Evolutionary conservation across 2,888 invertebrate species (phyloP).

Genomic region (Taphrorychus bicolor): DNA sequence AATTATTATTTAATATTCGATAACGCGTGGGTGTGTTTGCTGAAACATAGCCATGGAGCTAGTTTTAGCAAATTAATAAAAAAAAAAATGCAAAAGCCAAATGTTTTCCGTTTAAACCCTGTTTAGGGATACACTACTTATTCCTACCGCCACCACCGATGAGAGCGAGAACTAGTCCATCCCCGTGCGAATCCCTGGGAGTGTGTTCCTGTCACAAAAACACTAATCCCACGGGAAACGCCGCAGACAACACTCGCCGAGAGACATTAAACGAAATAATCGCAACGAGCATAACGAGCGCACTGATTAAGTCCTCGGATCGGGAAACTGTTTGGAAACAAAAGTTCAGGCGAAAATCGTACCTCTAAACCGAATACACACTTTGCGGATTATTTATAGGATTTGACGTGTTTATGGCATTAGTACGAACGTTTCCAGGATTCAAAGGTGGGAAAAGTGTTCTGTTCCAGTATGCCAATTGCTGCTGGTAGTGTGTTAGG

Average conservation of each 20-base stretch:
- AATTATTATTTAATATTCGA: neutral
- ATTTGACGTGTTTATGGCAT: constrained; percentile 24
- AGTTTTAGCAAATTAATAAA: too few species aligned
- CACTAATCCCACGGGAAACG: constrained; percentile 6
- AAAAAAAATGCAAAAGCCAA: too few species aligned
- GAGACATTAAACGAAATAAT: constrained; percentile 3
- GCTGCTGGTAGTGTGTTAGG: too few species aligned
- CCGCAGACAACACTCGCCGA: neutral
- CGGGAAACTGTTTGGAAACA: constrained; percentile 31
- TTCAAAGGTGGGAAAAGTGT: neutral
- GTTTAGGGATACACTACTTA: too few species aligned
- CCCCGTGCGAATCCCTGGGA: neutral
- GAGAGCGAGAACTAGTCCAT: neutral
- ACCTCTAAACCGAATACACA: constrained; percentile 21
- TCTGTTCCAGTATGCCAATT: neutral
- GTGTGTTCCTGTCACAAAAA: too few species aligned
- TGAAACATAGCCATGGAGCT: neutral
- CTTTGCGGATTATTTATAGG: constrained; percentile 32
- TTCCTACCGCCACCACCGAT: too few species aligned
- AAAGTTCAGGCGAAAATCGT: constrained; percentile 31
- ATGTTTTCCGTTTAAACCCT: too few species aligned
- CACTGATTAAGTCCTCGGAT: constrained; percentile 35
- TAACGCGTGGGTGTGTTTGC: neutral
- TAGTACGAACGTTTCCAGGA: constrained; percentile 8
- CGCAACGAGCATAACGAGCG: constrained; percentile 27